Percentiles rank a stretch among this genome's conserved stretches.
These are phyloP conservation scores for Platygyra sinensis DNA, from an alignment of 64 coral and sea anemone genomes.

Conservation along the genomic window DNA sequence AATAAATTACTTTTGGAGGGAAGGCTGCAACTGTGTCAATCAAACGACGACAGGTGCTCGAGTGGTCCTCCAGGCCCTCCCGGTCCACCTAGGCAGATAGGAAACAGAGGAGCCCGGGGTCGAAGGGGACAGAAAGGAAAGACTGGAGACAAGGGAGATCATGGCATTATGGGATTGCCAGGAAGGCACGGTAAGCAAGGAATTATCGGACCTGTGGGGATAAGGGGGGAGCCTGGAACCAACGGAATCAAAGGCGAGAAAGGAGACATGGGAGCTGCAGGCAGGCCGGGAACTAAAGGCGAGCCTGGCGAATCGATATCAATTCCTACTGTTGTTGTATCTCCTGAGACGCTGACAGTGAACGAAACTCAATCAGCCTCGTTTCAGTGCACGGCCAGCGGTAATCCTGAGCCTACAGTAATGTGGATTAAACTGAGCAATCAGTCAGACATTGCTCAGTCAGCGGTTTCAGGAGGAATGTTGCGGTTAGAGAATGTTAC, in stretches of 20 bases:
- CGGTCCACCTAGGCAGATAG: slow-evolving; percentile 20
- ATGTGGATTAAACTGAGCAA: slow-evolving; percentile 58
- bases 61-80: not conserved
- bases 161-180: slow-evolving; percentile 26
- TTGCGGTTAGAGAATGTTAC: slow-evolving; percentile 29
- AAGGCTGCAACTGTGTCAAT: not conserved
- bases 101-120: slow-evolving; percentile 34
- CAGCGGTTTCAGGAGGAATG: slow-evolving; percentile 12
- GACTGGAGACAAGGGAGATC: not conserved
- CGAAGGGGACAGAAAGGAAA: slow-evolving; percentile 21
- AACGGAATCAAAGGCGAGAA: slow-evolving; percentile 27
- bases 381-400: slow-evolving; percentile 46
- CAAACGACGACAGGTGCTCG: not conserved
- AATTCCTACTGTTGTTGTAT: slow-evolving; percentile 34
- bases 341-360: slow-evolving; percentile 15
- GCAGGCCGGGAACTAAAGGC: slow-evolving; percentile 37
- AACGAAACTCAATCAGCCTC: slow-evolving; percentile 16
- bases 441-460: not conserved
- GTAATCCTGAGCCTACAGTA: slow-evolving; percentile 54
- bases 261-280: slow-evolving; percentile 29
- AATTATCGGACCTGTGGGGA: not conserved
- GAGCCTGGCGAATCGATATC: slow-evolving; percentile 25
- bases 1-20: not conserved
- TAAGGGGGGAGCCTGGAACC: not conserved
- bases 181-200: slow-evolving; percentile 34